Percentiles rank a stretch among this genome's conserved stretches.
These are phyloP conservation scores for Periophthalmus magnuspinnatus DNA, from an alignment of 2,797 vertebrate species.

Conservation along the genomic window DNA sequence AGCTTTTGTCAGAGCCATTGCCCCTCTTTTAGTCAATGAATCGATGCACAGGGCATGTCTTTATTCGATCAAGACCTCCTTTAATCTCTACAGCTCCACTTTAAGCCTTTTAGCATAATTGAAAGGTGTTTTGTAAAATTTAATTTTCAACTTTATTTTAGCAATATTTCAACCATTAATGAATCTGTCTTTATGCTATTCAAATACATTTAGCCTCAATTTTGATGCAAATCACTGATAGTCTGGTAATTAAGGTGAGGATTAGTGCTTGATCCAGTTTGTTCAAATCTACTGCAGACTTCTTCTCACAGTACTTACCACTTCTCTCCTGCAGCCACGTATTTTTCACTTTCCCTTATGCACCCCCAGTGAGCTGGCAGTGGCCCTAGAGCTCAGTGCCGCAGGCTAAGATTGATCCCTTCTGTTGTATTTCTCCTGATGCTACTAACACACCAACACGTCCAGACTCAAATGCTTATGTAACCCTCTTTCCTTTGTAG, in stretches of 20 bases:
- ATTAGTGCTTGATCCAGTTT: background rate
- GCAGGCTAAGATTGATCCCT: slow-evolving; percentile 15
- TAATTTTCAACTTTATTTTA: background rate
- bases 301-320: background rate
- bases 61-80: too few relatives aligned
- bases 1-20: too few relatives aligned
- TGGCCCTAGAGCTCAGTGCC: slow-evolving; percentile 16
- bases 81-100: too few relatives aligned
- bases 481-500: slow-evolving; percentile 28
- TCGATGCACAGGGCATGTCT: too few relatives aligned
- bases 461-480: slow-evolving; percentile 17
- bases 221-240: background rate
- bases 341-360: background rate
- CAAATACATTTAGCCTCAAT: background rate
- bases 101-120: background rate
- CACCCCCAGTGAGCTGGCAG: slow-evolving; percentile 6
- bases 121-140: background rate
- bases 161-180: too few relatives aligned
- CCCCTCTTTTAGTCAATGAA: too few relatives aligned
- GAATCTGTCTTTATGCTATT: background rate
- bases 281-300: background rate
- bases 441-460: slow-evolving; percentile 17
- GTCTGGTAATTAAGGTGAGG: background rate
- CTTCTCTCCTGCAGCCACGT: background rate
- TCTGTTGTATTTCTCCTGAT: slow-evolving; percentile 15